Conservation (phyloP, 2,113 vertebrate genomes). For the Coreoperca whiteheadi region DNA sequence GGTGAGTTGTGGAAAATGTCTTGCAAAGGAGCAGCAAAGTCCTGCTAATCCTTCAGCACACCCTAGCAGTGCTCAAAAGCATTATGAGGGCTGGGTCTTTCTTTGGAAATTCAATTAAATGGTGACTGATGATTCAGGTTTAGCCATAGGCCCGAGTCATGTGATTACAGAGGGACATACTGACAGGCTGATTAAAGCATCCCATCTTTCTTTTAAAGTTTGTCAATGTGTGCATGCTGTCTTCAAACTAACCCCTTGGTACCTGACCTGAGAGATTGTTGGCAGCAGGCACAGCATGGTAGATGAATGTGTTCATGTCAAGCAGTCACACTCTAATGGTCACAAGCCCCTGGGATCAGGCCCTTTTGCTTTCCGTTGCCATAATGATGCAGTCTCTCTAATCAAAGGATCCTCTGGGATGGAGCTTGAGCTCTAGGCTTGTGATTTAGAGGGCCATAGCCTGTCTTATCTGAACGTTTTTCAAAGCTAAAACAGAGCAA, state of each 20-base stretch:
- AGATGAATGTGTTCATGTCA: slow-evolving; percentile 56
- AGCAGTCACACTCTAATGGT: slow-evolving; percentile 64
- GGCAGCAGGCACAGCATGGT: slow-evolving; percentile 32
- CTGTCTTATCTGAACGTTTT: slow-evolving; percentile 73
- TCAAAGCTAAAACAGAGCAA: slow-evolving; percentile 69
- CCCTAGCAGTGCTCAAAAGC: slow-evolving; percentile 43
- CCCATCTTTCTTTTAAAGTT: slow-evolving; percentile 27
- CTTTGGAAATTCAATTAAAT: slow-evolving; percentile 69
- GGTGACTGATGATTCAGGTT: slow-evolving; percentile 55
- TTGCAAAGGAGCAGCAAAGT: slow-evolving; percentile 49
- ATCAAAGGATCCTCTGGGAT: slow-evolving; percentile 68
- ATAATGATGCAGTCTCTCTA: slow-evolving; percentile 73
- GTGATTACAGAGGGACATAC: slow-evolving; percentile 51
- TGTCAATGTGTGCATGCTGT: slow-evolving; percentile 2
- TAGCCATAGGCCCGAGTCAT: slow-evolving; percentile 36
- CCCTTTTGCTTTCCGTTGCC: slow-evolving; percentile 58
- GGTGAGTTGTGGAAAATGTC: slow-evolving; percentile 59
- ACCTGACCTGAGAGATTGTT: slow-evolving; percentile 59
- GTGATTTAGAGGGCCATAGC: slow-evolving; percentile 70
- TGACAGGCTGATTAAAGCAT: slow-evolving; percentile 48
- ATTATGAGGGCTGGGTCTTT: slow-evolving; percentile 45
- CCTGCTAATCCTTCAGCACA: slow-evolving; percentile 57
- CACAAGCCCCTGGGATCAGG: slow-evolving; percentile 59
- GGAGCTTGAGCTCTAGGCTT: slow-evolving; percentile 60
- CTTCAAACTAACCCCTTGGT: slow-evolving; percentile 39